Percentiles rank a stretch among this genome's conserved stretches.
Evolutionary conservation across 2,888 invertebrate genomes (phyloP).

Genomic region (Orchesellides sinensis): DNA sequence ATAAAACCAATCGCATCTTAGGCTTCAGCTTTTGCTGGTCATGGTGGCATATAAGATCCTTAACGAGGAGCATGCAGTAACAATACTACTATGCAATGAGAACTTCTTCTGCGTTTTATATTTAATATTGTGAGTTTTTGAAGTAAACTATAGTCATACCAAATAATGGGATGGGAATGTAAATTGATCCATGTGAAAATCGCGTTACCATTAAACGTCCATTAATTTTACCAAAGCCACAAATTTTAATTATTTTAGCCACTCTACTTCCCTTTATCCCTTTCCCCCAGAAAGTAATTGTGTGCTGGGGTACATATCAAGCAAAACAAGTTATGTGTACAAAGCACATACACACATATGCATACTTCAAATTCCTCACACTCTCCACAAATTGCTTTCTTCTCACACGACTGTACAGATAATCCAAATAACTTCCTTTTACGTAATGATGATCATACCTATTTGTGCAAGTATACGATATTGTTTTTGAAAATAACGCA

Average conservation of each 20-base stretch:
- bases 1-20: conserved; percentile 9
- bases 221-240: conserved; percentile 74
- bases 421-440: conserved; percentile 42
- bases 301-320: conserved; percentile 7
- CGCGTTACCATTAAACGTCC: conserved; percentile 70
- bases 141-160: too few relatives aligned
- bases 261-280: conserved; percentile 59
- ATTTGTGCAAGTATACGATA: not conserved
- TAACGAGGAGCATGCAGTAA: too few relatives aligned
- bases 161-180: conserved; percentile 60
- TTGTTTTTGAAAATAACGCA: conserved; percentile 41
- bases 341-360: not conserved
- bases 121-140: too few relatives aligned
- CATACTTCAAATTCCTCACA: conserved; percentile 42
- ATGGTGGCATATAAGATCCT: too few relatives aligned
- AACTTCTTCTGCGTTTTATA: too few relatives aligned
- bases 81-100: too few relatives aligned
- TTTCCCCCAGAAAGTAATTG: conserved; percentile 58
- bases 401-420: conserved; percentile 13
- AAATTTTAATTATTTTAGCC: conserved; percentile 74
- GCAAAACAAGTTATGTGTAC: not conserved
- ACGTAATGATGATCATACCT: not conserved
- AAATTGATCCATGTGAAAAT: conserved; percentile 67
- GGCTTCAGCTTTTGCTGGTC: not conserved
- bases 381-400: conserved; percentile 49